Evolutionary conservation across 2,797 vertebrate species (phyloP).

Genomic region (Gephyroberyx darwinii): DNA sequence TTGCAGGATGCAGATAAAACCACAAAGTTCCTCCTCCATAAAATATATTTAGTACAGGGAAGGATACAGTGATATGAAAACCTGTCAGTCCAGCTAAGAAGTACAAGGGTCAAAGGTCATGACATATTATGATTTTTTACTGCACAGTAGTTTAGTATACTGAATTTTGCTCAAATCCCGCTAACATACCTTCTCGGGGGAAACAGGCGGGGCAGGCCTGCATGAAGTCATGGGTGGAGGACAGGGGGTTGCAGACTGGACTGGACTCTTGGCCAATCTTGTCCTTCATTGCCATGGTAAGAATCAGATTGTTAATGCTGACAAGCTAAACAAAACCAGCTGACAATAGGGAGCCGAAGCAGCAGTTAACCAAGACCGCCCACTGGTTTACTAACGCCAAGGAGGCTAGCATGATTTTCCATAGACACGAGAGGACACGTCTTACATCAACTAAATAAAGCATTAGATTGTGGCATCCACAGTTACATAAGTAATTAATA

Average conservation of each 20-base stretch:
- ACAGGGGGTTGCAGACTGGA: conserved; percentile 83
- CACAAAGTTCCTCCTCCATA: background rate
- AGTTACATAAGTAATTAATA: too few relatives aligned
- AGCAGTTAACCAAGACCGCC: too few relatives aligned
- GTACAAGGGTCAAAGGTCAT: too few relatives aligned
- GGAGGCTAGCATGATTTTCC: too few relatives aligned
- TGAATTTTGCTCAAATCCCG: background rate
- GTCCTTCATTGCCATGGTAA: conserved; percentile 29
- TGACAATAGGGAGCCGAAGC: too few relatives aligned
- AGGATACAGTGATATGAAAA: background rate
- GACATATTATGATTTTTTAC: background rate
- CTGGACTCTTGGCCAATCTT: conserved; percentile 22
- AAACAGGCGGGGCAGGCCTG: conserved; percentile 92
- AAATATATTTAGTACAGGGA: background rate
- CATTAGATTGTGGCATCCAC: too few relatives aligned
- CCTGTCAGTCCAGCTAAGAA: background rate
- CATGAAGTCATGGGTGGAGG: conserved; percentile 89
- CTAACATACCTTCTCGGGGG: conserved; percentile 85
- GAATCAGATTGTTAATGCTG: conserved; percentile 30
- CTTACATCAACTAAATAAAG: too few relatives aligned
- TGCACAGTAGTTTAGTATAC: background rate
- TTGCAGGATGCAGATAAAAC: background rate
- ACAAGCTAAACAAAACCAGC: conserved; percentile 2
- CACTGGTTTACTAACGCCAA: too few relatives aligned
- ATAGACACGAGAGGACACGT: too few relatives aligned